Conservation (phyloP, 2,888 invertebrate species). For the Stenurella melanura region DNA sequence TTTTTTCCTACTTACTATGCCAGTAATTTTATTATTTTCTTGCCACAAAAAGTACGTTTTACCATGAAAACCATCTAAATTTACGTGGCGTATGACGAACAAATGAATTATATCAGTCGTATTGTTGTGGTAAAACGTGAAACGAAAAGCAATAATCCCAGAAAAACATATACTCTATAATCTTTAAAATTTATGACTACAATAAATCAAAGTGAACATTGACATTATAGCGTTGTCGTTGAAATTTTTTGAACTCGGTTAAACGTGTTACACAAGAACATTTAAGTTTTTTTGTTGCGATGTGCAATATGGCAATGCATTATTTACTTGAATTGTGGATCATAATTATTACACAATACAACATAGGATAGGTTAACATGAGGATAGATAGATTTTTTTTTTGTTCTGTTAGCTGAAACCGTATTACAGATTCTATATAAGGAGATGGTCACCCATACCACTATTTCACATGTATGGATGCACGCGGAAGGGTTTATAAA, state of each 20-base stretch:
- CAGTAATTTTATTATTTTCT: no score
- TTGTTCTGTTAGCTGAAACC: constrained; percentile 7
- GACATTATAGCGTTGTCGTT: not conserved
- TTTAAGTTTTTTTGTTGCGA: not conserved
- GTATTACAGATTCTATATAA: constrained; percentile 8
- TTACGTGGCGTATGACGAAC: not conserved
- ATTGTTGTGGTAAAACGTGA: not conserved
- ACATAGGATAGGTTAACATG: not conserved
- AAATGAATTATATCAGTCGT: not conserved
- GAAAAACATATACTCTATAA: not conserved
- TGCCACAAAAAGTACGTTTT: no score
- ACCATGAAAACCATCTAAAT: not conserved
- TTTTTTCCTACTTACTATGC: no score
- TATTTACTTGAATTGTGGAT: not conserved
- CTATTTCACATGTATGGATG: not conserved
- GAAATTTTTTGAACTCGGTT: not conserved
- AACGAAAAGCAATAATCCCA: not conserved
- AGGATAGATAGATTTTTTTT: constrained; percentile 5
- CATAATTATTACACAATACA: not conserved
- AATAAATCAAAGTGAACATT: constrained; percentile 2
- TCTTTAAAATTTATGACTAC: constrained; percentile 7
- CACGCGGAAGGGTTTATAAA: not conserved
- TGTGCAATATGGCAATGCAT: not conserved
- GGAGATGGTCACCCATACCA: not conserved
- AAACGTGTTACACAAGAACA: constrained; percentile 3